These are phyloP conservation scores for Calephelis virginiensis DNA, from an alignment of 1,140 invertebrate genomes.

Conservation along the genomic window DNA sequence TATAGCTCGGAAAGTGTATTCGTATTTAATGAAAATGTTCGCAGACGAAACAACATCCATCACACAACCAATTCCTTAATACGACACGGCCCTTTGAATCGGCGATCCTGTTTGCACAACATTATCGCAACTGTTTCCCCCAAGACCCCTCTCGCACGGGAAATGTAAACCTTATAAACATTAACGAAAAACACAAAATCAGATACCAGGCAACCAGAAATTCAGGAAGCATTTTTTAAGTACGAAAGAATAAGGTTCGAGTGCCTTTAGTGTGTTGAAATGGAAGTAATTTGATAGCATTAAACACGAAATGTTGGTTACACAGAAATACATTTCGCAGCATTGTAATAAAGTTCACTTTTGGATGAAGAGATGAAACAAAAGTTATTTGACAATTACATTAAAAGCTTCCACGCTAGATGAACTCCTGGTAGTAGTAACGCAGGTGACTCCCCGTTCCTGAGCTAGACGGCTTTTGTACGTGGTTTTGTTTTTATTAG, in stretches of 20 bases:
- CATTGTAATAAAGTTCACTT: background rate
- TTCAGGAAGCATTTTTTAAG: conserved; percentile 14
- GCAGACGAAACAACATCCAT: background rate
- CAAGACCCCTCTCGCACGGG: background rate
- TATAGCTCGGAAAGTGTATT: background rate
- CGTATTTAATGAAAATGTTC: conserved; percentile 9
- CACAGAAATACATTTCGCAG: conserved; percentile 2
- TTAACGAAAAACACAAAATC: background rate
- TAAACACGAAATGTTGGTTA: background rate
- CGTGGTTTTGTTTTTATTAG: no score
- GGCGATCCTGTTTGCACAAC: conserved; percentile 15
- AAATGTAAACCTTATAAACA: conserved; percentile 1
- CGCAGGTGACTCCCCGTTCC: background rate
- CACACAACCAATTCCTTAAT: conserved; percentile 17
- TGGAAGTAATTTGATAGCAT: conserved; percentile 18
- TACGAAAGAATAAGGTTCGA: conserved; percentile 18
- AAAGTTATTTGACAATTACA: conserved; percentile 40
- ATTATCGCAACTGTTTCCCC: conserved; percentile 11
- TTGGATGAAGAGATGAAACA: conserved; percentile 13
- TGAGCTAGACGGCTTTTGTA: no score
- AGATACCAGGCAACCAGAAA: background rate
- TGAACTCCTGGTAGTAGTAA: conserved; percentile 29
- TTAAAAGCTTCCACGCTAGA: conserved; percentile 28
- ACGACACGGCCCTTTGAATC: conserved; percentile 18
- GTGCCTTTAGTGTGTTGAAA: conserved; percentile 17